These are phyloP conservation scores for Melitaea athalia DNA, from an alignment of 2,888 invertebrate species.

Conservation along the genomic window DNA sequence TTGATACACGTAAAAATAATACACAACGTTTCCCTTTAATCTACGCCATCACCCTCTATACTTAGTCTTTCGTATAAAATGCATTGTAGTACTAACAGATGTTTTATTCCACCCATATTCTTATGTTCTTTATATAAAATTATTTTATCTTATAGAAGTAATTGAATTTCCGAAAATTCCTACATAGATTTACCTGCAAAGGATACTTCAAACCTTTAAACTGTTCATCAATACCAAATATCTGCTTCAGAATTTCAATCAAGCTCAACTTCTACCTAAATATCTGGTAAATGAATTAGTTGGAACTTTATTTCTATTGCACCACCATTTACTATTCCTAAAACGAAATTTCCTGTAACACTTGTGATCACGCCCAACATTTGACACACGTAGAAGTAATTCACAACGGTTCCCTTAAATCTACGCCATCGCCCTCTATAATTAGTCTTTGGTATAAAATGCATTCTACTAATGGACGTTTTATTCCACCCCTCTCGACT, in stretches of 20 bases:
- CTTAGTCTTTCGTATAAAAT: slow-evolving; percentile 56
- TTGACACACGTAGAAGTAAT: slow-evolving; percentile 37
- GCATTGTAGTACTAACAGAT: slow-evolving; percentile 54
- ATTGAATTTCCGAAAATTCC: too few relatives aligned
- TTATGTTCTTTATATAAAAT: too few relatives aligned
- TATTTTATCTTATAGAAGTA: too few relatives aligned
- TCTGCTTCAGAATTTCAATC: too few relatives aligned
- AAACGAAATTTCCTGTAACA: slow-evolving; percentile 1
- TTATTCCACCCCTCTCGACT: slow-evolving; percentile 45
- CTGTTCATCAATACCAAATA: too few relatives aligned
- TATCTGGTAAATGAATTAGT: neutral
- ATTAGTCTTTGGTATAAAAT: slow-evolving; percentile 56
- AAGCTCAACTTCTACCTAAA: neutral
- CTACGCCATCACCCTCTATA: slow-evolving; percentile 44
- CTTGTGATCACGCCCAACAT: slow-evolving; percentile 22
- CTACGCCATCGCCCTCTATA: slow-evolving; percentile 44
- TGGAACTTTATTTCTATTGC: neutral
- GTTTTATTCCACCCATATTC: too few relatives aligned
- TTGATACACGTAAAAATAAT: slow-evolving; percentile 37
- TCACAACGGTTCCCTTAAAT: slow-evolving; percentile 38
- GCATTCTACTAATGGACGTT: slow-evolving; percentile 57
- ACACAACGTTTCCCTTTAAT: slow-evolving; percentile 37
- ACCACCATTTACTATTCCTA: neutral
- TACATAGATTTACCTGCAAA: too few relatives aligned
- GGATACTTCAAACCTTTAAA: too few relatives aligned